A percentile compares a stretch with the other conserved stretches of the same genome.
These are phyloP conservation scores for Thecocarcelia acutangulata DNA, from an alignment of 2,888 invertebrate species.

Conservation along the genomic window DNA sequence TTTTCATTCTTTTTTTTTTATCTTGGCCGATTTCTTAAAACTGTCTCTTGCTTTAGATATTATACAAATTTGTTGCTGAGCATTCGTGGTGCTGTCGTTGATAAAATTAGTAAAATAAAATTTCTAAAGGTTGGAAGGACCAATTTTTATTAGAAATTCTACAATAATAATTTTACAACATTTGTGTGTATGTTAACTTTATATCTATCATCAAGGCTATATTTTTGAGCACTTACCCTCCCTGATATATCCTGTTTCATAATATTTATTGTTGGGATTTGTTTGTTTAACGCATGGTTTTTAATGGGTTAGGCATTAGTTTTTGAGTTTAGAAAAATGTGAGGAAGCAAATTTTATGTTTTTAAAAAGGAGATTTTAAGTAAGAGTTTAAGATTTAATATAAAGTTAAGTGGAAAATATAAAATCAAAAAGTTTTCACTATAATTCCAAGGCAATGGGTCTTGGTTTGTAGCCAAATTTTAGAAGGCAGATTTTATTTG, in stretches of 20 bases:
- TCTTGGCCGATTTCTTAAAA: background rate
- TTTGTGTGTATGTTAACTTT: slow-evolving; percentile 30
- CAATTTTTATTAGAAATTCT: slow-evolving; percentile 22
- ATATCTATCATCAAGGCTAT: slow-evolving; percentile 33
- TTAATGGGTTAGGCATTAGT: slow-evolving; percentile 71
- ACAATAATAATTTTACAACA: background rate
- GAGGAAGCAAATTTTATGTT: slow-evolving; percentile 56
- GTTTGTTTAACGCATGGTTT: slow-evolving; percentile 52
- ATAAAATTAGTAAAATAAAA: slow-evolving; percentile 14
- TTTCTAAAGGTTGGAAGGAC: background rate
- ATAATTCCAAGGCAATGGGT: too few relatives aligned
- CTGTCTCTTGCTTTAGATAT: background rate
- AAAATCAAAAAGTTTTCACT: slow-evolving; percentile 27
- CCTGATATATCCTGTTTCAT: slow-evolving; percentile 81
- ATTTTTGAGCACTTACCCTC: slow-evolving; percentile 80
- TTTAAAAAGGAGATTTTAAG: slow-evolving; percentile 65
- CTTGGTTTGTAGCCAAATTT: too few relatives aligned
- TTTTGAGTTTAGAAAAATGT: slow-evolving; percentile 69
- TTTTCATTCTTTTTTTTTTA: too few relatives aligned
- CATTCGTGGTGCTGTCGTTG: slow-evolving; percentile 28
- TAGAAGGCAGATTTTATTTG: too few relatives aligned
- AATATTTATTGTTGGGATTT: slow-evolving; percentile 51
- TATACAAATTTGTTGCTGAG: slow-evolving; percentile 10
- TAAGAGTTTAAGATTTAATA: slow-evolving; percentile 28
- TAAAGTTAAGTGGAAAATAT: background rate